Evolutionary conservation across 2,797 vertebrate genomes (phyloP).

Genomic region (Potorous gilbertii): DNA sequence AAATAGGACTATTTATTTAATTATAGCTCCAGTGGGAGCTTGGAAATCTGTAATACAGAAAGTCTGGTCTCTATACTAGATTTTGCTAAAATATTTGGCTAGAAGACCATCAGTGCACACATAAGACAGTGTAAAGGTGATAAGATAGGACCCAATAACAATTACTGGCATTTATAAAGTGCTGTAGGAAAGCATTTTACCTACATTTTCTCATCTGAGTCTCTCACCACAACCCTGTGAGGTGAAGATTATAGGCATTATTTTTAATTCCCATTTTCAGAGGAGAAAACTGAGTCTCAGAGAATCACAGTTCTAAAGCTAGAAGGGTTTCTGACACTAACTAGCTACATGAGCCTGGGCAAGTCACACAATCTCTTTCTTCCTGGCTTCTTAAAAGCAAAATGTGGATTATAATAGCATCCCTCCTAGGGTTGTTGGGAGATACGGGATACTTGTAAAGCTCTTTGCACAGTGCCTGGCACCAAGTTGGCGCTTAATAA

Average conservation of each 20-base stretch:
- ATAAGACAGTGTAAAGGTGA: not conserved
- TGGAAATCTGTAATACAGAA: not conserved
- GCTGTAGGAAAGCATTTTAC: not conserved
- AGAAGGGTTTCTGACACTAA: no score
- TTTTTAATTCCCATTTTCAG: not conserved
- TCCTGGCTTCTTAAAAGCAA: not conserved
- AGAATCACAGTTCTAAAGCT: not conserved
- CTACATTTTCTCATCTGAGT: not conserved
- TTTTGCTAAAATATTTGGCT: constrained; percentile 15
- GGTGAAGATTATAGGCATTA: not conserved
- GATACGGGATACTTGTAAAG: not conserved
- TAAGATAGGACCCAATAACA: not conserved
- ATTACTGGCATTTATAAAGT: not conserved
- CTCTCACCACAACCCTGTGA: not conserved
- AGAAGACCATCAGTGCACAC: not conserved
- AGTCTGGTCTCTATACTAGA: not conserved
- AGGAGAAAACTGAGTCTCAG: not conserved
- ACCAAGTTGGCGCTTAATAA: constrained; percentile 4
- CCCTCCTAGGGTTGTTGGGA: not conserved
- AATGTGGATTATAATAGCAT: not conserved
- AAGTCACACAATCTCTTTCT: not conserved
- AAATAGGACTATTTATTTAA: constrained; percentile 1
- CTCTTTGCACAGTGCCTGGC: not conserved
- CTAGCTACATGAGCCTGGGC: no score
- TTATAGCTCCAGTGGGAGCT: not conserved